phyloP scores from a whole-genome alignment of 2,888 invertebrate species.

The Trissolcus brochymenae region DNA sequence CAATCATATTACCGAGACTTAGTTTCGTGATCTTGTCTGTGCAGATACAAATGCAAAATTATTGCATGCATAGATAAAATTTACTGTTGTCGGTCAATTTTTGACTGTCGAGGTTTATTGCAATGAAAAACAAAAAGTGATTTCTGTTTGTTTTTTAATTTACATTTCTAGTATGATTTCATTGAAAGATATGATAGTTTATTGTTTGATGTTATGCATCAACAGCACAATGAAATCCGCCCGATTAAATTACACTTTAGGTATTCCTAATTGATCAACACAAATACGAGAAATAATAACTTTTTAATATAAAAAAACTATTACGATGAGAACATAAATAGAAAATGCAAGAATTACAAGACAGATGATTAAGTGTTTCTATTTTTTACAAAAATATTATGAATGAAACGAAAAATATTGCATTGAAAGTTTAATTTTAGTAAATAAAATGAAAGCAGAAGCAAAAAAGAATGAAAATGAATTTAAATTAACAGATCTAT shows the following conservation, averaged over 20 bases:
- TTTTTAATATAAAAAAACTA: not conserved
- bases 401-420: constrained; percentile 51
- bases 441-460: constrained; percentile 20
- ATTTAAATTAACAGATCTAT: no score
- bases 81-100: no score
- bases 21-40: no score
- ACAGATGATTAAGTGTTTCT: constrained; percentile 58
- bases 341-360: constrained; percentile 23
- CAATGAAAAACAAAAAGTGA: no score
- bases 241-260: constrained; percentile 64
- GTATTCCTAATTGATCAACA: constrained; percentile 66
- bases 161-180: not conserved
- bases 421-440: constrained; percentile 55
- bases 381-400: constrained; percentile 57
- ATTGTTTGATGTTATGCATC: not conserved
- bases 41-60: no score
- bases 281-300: constrained; percentile 33
- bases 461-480: no score
- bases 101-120: not conserved
- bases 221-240: constrained; percentile 65
- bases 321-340: constrained; percentile 10
- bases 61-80: no score
- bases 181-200: constrained; percentile 1
- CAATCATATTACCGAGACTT: no score
- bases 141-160: no score